Percentiles rank a stretch among this genome's conserved stretches.
Conservation (phyloP, 1,140 invertebrate species). For the Hetaerina americana region DNA sequence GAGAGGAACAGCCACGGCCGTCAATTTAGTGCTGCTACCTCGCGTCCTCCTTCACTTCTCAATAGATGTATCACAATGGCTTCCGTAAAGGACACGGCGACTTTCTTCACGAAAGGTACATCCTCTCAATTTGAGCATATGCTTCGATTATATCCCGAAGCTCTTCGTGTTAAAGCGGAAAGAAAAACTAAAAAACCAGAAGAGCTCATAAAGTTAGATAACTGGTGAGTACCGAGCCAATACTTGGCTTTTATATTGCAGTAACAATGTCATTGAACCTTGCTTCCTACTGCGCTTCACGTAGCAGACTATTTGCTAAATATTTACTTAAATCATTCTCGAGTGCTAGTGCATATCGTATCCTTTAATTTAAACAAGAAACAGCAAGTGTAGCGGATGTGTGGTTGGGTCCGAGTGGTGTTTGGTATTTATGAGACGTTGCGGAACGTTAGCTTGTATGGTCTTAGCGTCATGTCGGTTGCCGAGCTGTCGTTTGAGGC, state of each 20-base stretch:
- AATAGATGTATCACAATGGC: conserved; percentile 40
- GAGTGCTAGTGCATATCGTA: not conserved
- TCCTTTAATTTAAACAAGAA: too few relatives aligned
- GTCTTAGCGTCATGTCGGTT: conserved; percentile 19
- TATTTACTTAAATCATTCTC: too few relatives aligned
- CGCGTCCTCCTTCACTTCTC: conserved; percentile 5
- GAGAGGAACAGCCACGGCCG: not conserved
- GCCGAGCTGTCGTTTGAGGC: conserved; percentile 22
- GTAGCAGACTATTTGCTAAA: conserved; percentile 19
- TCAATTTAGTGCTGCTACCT: conserved; percentile 9
- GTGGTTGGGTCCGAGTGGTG: not conserved
- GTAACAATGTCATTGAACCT: conserved; percentile 33
- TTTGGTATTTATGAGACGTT: not conserved
- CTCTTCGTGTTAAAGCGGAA: conserved; percentile 72
- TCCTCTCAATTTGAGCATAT: conserved; percentile 76
- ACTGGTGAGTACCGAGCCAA: conserved; percentile 58
- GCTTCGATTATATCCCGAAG: conserved; percentile 75
- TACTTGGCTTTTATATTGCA: conserved; percentile 12
- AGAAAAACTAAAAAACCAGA: conserved; percentile 79
- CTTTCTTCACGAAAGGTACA: conserved; percentile 79
- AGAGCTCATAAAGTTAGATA: conserved; percentile 83
- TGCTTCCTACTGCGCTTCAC: conserved; percentile 23
- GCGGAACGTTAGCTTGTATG: conserved; percentile 5
- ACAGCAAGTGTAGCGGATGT: not conserved
- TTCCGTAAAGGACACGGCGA: conserved; percentile 72